Evolutionary conservation across 2,113 vertebrate genomes (phyloP), one percentile per base, ranked within the genome.

Genomic region (Mirza zaza): DNA sequence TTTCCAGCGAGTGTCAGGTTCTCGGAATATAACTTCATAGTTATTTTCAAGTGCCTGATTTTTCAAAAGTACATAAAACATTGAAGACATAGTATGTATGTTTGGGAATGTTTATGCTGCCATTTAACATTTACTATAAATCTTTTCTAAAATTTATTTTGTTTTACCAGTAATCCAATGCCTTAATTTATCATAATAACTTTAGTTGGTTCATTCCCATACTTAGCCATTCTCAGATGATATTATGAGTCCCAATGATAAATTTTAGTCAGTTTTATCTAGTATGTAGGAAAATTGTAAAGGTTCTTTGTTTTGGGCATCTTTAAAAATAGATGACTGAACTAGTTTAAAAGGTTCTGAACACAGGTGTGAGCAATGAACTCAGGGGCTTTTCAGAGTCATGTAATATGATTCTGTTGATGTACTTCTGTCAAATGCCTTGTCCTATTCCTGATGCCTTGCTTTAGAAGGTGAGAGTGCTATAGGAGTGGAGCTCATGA

Each of bases 1-100:
- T 98, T 99, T 99, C 99, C 99, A 99, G 96, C 97, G 98, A 93
- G 99, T 99, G 95, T 98, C 98, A 7, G 99, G 99, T 97, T 99
- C 99, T 98, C 95, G 98, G 98, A 99, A 99, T 97, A 98, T 85
- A 97, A 99, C 99, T 98, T 99, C 98, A 21, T 99, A 99, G 84
- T 97, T 97, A 36, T 99, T 98, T 97, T 99, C 98, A 96, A 96
- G 97, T 95, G 99, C 99, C 99, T 99, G 97, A 97, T 98, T 96
- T 97, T 97, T 97, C 98, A 98, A 97, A 95, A 98, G 95, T 67
- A 98, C 96, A 98, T 68, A 98, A 96, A 97, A 86, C 59, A 91
- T 97, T 98, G 97, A 98, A 97, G 91, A 98, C 96, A 97, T 82
- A 59, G 97, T 80, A 95, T 93, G 93, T 90, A 95, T 96, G 94